These are phyloP conservation scores for Lagodon rhomboides DNA, from an alignment of 2,797 vertebrate species.

Conservation along the genomic window DNA sequence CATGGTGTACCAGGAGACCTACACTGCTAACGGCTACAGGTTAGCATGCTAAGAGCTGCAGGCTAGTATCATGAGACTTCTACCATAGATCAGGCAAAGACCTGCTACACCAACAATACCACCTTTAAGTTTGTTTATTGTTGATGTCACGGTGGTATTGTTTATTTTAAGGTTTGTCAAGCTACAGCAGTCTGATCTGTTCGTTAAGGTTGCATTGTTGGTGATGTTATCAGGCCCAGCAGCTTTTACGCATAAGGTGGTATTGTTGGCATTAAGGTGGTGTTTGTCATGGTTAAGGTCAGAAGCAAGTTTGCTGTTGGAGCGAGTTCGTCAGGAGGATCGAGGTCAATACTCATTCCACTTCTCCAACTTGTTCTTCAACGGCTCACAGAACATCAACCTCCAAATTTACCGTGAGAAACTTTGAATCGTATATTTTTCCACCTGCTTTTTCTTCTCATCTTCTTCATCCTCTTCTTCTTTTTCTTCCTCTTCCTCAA, in stretches of 20 bases:
- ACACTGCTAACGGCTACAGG: conserved; percentile 61
- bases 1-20: conserved; percentile 31
- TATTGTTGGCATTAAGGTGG: conserved; percentile 7
- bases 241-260: conserved; percentile 6
- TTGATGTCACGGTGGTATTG: background rate
- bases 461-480: background rate
- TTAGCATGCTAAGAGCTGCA: conserved; percentile 41
- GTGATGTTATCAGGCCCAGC: background rate
- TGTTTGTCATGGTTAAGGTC: conserved; percentile 73
- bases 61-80: background rate
- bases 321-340: conserved; percentile 81
- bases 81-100: background rate
- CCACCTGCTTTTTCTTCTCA: rapidly evolving
- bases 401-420: conserved; percentile 88
- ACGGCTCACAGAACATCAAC: conserved; percentile 76
- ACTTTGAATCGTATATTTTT: background rate
- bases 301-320: conserved; percentile 78
- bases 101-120: background rate
- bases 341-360: conserved; percentile 86
- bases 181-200: background rate
- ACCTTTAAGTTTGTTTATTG: background rate
- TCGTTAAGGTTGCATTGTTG: background rate
- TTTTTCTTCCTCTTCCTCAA: background rate
- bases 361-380: conserved; percentile 78
- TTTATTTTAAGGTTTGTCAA: background rate